Conservation (phyloP, 2,888 invertebrate species). For the Iphiclides podalirius region DNA sequence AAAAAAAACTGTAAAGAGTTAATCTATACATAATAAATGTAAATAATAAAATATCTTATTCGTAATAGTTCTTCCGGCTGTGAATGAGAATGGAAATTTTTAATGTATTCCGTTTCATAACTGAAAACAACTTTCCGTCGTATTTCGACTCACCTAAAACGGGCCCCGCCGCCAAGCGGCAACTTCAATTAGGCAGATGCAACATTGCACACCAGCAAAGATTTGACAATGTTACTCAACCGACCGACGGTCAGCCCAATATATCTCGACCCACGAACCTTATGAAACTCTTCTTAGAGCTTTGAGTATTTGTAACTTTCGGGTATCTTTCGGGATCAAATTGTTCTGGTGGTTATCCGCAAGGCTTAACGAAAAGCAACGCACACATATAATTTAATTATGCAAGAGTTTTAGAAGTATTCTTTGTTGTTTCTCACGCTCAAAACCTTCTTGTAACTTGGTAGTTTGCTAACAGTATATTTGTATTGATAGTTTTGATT, state of each 20-base stretch:
- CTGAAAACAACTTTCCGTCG: no score
- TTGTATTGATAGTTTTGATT: no score
- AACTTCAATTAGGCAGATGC: slow-evolving; percentile 30
- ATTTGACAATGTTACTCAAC: slow-evolving; percentile 34
- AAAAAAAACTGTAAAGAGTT: no score
- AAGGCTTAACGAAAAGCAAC: slow-evolving; percentile 6
- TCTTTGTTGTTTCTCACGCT: background rate
- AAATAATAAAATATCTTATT: no score
- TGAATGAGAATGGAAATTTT: no score
- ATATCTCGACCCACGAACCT: slow-evolving; percentile 27
- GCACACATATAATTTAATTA: slow-evolving; percentile 5
- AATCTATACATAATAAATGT: no score
- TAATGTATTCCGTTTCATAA: no score
- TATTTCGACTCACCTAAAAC: slow-evolving; percentile 35
- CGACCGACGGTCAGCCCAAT: slow-evolving; percentile 24
- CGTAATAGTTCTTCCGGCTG: no score
- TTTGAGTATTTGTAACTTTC: background rate
- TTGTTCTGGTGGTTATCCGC: slow-evolving; percentile 1
- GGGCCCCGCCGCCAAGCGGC: slow-evolving; percentile 36
- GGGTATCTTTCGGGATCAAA: slow-evolving; percentile 5
- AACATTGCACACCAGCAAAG: slow-evolving; percentile 30
- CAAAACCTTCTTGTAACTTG: background rate
- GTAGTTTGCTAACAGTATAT: background rate
- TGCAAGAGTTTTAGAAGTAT: slow-evolving; percentile 2
- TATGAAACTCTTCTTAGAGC: slow-evolving; percentile 6